Evolutionary conservation across 1,140 invertebrate species (phyloP).

Genomic region (Myzus persicae): DNA sequence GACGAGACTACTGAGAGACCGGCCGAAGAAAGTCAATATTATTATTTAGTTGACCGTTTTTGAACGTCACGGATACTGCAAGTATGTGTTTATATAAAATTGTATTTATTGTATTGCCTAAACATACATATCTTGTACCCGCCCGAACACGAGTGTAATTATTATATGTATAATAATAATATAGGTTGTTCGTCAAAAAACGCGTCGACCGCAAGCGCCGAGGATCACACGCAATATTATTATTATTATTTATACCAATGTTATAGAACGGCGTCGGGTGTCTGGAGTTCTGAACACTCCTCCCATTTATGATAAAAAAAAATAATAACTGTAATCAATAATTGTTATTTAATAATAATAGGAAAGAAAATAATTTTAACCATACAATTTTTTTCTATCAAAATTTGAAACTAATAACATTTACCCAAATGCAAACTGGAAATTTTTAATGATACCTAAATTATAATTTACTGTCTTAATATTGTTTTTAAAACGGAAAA

Average conservation of each 20-base stretch:
- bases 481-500: too few species aligned
- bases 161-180: neutral
- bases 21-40: slow-evolving; percentile 23
- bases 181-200: neutral
- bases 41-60: slow-evolving; percentile 26
- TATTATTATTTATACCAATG: neutral
- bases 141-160: neutral
- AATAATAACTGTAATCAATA: neutral
- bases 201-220: too few species aligned
- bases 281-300: neutral
- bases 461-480: too few species aligned
- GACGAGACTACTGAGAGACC: neutral
- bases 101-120: neutral
- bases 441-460: too few species aligned
- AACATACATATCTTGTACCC: neutral
- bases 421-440: neutral
- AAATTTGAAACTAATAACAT: neutral
- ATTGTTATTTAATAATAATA: neutral
- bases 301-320: neutral
- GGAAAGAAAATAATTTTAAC: neutral
- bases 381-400: neutral
- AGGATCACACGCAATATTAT: too few species aligned
- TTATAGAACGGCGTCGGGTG: neutral
- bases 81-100: too few species aligned
- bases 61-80: neutral